phyloP scores from a whole-genome alignment of 2,888 invertebrate species.

The Chromoteleia sp. region DNA sequence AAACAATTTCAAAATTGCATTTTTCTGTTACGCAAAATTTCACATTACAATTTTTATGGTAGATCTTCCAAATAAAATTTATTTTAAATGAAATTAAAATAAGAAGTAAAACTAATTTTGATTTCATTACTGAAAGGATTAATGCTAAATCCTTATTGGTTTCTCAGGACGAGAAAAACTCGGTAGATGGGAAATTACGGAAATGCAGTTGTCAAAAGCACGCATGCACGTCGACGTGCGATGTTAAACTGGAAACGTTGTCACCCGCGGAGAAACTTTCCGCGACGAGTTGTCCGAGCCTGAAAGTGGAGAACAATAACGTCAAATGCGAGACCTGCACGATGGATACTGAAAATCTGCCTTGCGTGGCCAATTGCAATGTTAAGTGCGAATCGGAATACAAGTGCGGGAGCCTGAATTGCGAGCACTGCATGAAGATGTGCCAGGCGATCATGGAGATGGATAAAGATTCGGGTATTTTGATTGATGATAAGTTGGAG shows the following conservation, averaged over 20 bases:
- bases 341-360: slow-evolving; percentile 77
- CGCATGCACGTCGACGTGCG: slow-evolving; percentile 81
- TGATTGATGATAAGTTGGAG: slow-evolving; percentile 81
- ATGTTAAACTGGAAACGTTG: slow-evolving; percentile 81
- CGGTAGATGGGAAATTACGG: slow-evolving; percentile 76
- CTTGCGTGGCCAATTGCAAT: slow-evolving; percentile 80
- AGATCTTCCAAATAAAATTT: too few species aligned
- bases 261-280: slow-evolving; percentile 79
- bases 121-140: too few species aligned
- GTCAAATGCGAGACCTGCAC: slow-evolving; percentile 83
- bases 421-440: slow-evolving; percentile 83
- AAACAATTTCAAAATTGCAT: too few species aligned
- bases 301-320: slow-evolving; percentile 83
- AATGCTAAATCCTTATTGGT: background rate
- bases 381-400: slow-evolving; percentile 82
- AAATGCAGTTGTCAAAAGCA: slow-evolving; percentile 81
- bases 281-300: slow-evolving; percentile 73
- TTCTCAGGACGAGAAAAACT: slow-evolving; percentile 79
- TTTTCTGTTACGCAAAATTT: too few species aligned
- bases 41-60: background rate
- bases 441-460: slow-evolving; percentile 80
- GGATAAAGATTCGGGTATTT: slow-evolving; percentile 81
- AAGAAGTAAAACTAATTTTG: background rate
- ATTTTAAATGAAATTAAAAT: too few species aligned
- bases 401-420: slow-evolving; percentile 82